Evolutionary conservation across 2,888 invertebrate genomes (phyloP).

Genomic region (Muschampia plurimacula): DNA sequence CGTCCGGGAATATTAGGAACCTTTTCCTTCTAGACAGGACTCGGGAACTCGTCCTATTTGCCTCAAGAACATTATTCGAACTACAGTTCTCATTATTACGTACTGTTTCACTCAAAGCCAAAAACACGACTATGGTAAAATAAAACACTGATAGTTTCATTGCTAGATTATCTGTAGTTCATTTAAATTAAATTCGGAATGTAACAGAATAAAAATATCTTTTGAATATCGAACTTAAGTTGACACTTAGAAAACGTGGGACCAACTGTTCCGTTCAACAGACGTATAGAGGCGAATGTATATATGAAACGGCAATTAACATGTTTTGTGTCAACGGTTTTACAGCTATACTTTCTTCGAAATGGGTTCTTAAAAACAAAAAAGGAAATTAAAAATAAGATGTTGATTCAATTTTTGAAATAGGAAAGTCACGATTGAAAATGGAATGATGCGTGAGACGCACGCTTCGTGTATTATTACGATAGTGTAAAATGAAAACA

Average conservation of each 20-base stretch:
- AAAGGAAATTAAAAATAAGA: constrained; percentile 51
- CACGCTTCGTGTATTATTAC: neutral
- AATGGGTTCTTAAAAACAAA: constrained; percentile 56
- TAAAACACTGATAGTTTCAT: constrained; percentile 26
- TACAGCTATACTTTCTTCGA: constrained; percentile 67
- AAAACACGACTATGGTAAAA: constrained; percentile 18
- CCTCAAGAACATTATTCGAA: constrained; percentile 51
- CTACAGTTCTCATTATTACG: constrained; percentile 55
- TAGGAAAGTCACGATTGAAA: constrained; percentile 9
- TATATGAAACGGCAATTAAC: constrained; percentile 76
- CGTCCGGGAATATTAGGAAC: constrained; percentile 86
- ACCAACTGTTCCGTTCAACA: constrained; percentile 62
- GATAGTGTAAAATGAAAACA: neutral
- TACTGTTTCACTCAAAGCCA: constrained; percentile 13
- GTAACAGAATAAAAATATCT: constrained; percentile 40
- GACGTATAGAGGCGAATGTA: constrained; percentile 56
- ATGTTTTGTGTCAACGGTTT: constrained; percentile 67
- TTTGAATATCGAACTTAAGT: constrained; percentile 54
- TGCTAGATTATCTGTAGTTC: constrained; percentile 8
- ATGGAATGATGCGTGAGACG: constrained; percentile 6
- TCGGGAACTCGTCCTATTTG: constrained; percentile 56
- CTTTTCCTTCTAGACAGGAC: constrained; percentile 84
- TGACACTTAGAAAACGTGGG: constrained; percentile 59
- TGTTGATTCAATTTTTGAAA: constrained; percentile 29
- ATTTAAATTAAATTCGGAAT: neutral